Evolutionary conservation across 2,888 invertebrate genomes (phyloP).

Genomic region (Sesamia inferens): DNA sequence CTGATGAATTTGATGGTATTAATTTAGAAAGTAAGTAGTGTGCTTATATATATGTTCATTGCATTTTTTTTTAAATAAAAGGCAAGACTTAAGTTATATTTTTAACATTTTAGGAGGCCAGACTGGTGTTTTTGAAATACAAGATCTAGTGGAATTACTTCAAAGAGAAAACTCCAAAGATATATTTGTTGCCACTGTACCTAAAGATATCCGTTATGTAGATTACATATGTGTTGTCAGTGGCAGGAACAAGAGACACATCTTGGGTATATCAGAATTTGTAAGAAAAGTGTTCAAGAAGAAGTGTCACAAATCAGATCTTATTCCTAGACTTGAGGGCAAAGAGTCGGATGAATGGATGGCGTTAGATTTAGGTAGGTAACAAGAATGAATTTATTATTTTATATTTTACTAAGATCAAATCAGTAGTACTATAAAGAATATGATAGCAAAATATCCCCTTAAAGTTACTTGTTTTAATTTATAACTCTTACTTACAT

Average conservation of each 20-base stretch:
- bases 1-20: slow-evolving; percentile 91
- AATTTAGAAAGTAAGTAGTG: slow-evolving; percentile 89
- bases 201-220: slow-evolving; percentile 94
- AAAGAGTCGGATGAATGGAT: slow-evolving; percentile 94
- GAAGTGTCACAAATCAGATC: slow-evolving; percentile 91
- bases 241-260: slow-evolving; percentile 93
- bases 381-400: background rate
- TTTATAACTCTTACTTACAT: background rate
- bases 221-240: slow-evolving; percentile 96
- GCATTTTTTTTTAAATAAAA: background rate
- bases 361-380: slow-evolving; percentile 97
- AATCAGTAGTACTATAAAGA: background rate
- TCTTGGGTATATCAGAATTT: slow-evolving; percentile 93
- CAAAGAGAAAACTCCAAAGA: slow-evolving; percentile 94
- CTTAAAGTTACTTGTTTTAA: background rate
- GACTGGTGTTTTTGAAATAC: slow-evolving; percentile 96
- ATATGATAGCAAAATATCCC: background rate
- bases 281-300: slow-evolving; percentile 94
- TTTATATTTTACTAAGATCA: background rate
- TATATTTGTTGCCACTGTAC: slow-evolving; percentile 95
- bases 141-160: slow-evolving; percentile 94
- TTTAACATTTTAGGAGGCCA: slow-evolving; percentile 92
- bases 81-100: background rate
- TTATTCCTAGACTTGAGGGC: slow-evolving; percentile 94
- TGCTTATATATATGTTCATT: too few species aligned